A percentile compares a stretch with the other conserved stretches of the same genome.
phyloP scores from a whole-genome alignment of 2,888 invertebrate species.

The Dorcus parallelipipedus region DNA sequence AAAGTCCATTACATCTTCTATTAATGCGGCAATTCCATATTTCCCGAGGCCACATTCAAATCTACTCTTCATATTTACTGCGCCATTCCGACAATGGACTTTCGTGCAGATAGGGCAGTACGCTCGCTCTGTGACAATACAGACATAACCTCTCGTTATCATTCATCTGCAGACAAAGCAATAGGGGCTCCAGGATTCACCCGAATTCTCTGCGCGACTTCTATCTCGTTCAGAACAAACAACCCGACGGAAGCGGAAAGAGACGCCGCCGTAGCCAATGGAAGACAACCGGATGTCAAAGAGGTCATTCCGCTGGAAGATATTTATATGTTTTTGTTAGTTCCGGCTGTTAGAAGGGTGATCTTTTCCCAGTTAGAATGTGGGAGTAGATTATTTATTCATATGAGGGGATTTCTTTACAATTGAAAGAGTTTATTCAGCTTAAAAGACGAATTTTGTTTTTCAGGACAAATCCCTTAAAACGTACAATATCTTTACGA shows the following conservation, averaged over 20 bases:
- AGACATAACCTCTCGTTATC: conserved; percentile 43
- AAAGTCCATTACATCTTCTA: conserved; percentile 34
- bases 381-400: conserved; percentile 40
- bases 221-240: conserved; percentile 35
- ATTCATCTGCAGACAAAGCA: conserved; percentile 40
- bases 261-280: conserved; percentile 40
- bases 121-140: conserved; percentile 42
- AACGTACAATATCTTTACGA: conserved; percentile 3
- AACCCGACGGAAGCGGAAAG: conserved; percentile 43
- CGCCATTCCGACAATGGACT: conserved; percentile 41
- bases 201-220: conserved; percentile 19
- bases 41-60: conserved; percentile 41
- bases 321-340: conserved; percentile 44
- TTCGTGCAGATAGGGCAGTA: conserved; percentile 38
- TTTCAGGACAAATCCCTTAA: too few relatives aligned
- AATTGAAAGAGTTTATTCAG: conserved; percentile 23
- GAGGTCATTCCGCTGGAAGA: conserved; percentile 46
- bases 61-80: conserved; percentile 37
- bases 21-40: conserved; percentile 37
- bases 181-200: conserved; percentile 27
- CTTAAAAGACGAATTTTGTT: conserved; percentile 16
- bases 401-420: conserved; percentile 24
- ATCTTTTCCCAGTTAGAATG: conserved; percentile 37
- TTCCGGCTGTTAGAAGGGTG: conserved; percentile 36
- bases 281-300: conserved; percentile 44